A percentile compares a stretch with the other conserved stretches of the same genome.
Conservation (phyloP, 1,140 invertebrate genomes). For the Halyomorpha halys region DNA sequence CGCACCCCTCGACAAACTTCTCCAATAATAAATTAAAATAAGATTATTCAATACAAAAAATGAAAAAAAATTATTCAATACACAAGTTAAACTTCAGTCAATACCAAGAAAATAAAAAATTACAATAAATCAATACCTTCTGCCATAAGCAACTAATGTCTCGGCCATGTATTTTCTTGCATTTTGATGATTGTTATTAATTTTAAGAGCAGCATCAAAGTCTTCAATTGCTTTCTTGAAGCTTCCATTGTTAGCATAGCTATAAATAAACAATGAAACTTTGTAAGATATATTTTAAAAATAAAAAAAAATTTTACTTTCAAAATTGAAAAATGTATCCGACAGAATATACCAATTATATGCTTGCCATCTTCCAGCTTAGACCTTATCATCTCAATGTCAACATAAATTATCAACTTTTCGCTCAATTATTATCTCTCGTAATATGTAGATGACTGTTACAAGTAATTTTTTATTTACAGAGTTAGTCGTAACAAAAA, state of each 20-base stretch:
- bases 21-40: too few species aligned
- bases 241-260: slow-evolving; percentile 84
- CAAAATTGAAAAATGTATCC: not conserved
- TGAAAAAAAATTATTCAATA: too few species aligned
- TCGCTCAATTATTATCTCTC: not conserved
- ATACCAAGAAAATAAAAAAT: too few species aligned
- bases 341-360: slow-evolving; percentile 13
- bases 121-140: slow-evolving; percentile 42
- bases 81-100: too few species aligned
- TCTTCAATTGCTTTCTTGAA: slow-evolving; percentile 89
- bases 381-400: not conserved
- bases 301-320: not conserved
- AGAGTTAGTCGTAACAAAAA: slow-evolving; percentile 11
- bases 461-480: not conserved
- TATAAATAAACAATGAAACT: slow-evolving; percentile 33
- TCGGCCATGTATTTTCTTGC: slow-evolving; percentile 89
- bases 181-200: slow-evolving; percentile 85
- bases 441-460: slow-evolving; percentile 1
- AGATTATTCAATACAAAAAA: too few species aligned
- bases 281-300: not conserved
- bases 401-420: slow-evolving; percentile 4
- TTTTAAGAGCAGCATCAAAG: slow-evolving; percentile 79
- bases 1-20: too few species aligned
- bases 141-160: slow-evolving; percentile 73
- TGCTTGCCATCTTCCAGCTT: slow-evolving; percentile 13